A percentile compares a stretch with the other conserved stretches of the same genome.
phyloP scores from a whole-genome alignment of 2,113 vertebrate genomes.

The Anhinga anhinga region DNA sequence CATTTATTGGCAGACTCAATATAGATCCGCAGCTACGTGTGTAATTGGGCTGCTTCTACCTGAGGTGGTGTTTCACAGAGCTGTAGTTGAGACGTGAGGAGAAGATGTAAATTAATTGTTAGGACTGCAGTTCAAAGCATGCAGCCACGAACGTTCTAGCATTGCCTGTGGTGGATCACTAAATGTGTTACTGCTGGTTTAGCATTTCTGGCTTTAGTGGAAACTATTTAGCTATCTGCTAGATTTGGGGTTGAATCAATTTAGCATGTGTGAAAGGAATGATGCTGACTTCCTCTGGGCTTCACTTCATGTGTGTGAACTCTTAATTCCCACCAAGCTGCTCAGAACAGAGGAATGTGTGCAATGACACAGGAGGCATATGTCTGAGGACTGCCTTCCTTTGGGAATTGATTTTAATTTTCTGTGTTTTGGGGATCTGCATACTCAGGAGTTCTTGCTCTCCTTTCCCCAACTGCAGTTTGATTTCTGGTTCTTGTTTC shows the following conservation, averaged over 20 bases:
- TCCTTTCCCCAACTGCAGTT: background rate
- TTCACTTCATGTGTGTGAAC: background rate
- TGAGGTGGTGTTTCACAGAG: background rate
- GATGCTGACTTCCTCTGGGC: background rate
- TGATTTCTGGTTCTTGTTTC: background rate
- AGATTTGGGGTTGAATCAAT: background rate
- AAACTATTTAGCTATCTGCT: background rate
- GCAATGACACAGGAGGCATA: background rate
- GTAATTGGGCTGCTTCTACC: background rate
- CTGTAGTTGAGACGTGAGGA: background rate
- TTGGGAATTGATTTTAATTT: background rate
- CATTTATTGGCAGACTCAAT: rapidly evolving
- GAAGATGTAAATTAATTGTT: background rate
- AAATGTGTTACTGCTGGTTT: background rate
- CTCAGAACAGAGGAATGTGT: background rate
- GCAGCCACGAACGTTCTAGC: background rate
- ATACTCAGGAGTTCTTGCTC: background rate
- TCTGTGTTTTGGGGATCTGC: background rate
- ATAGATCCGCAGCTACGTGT: rapidly evolving
- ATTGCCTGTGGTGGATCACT: background rate
- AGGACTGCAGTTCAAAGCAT: background rate
- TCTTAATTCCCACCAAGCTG: background rate
- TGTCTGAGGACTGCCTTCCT: background rate
- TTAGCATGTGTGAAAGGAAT: background rate
- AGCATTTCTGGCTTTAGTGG: background rate